Percentiles rank a stretch among this genome's conserved stretches.
Conservation (phyloP, 2,797 vertebrate species). For the Oryzias sinensis region DNA sequence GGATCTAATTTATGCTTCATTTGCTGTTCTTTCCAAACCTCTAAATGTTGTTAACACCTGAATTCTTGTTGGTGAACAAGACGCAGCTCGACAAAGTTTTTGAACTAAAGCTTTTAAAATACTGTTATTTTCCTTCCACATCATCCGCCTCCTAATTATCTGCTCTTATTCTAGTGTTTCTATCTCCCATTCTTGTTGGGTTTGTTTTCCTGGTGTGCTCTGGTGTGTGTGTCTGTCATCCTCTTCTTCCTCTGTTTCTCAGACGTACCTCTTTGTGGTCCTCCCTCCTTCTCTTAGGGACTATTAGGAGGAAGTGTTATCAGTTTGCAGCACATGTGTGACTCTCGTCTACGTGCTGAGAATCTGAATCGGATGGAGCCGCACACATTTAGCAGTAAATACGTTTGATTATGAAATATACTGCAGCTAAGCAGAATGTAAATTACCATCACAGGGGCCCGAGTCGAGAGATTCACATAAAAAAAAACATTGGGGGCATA, state of each 20-base stretch:
- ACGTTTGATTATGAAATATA: too few relatives aligned
- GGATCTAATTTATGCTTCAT: too few relatives aligned
- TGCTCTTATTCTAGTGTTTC: background rate
- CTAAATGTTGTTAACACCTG: too few relatives aligned
- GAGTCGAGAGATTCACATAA: too few relatives aligned
- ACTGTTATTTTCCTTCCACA: background rate
- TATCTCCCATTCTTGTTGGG: background rate
- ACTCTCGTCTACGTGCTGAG: background rate
- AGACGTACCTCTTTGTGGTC: background rate
- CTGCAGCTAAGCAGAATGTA: too few relatives aligned
- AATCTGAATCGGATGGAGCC: background rate
- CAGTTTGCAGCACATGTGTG: background rate
- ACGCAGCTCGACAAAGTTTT: too few relatives aligned
- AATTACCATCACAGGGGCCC: too few relatives aligned
- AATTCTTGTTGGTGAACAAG: too few relatives aligned
- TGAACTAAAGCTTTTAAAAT: too few relatives aligned
- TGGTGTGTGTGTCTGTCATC: background rate
- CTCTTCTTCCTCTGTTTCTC: background rate
- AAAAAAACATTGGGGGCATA: too few relatives aligned
- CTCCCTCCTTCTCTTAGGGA: background rate
- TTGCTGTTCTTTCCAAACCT: too few relatives aligned
- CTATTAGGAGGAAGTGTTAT: constrained; percentile 1
- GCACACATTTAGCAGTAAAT: too few relatives aligned
- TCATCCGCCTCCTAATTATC: background rate
- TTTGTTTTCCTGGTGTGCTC: background rate